Percentiles rank a stretch among this genome's conserved stretches.
These are phyloP conservation scores for Siphamia tubifer DNA, from an alignment of 2,113 vertebrate genomes.

Conservation along the genomic window DNA sequence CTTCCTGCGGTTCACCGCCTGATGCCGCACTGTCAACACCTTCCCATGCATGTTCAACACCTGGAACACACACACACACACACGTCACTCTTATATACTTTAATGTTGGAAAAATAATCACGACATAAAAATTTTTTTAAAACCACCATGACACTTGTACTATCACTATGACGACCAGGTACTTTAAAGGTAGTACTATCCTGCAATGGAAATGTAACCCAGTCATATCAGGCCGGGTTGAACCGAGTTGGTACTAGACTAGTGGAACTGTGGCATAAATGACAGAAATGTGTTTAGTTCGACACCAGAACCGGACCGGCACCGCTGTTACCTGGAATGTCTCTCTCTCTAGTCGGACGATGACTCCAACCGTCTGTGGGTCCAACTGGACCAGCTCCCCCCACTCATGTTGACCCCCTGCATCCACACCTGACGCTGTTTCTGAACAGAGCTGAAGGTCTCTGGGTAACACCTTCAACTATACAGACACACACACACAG, in stretches of 20 bases:
- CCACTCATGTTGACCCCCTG: conserved; percentile 95
- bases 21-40: conserved; percentile 90
- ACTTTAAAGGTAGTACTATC: too few species aligned
- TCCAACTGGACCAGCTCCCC: conserved; percentile 94
- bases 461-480: conserved; percentile 91
- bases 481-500: background rate
- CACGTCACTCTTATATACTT: too few species aligned
- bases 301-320: background rate
- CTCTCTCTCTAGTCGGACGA: conserved; percentile 92
- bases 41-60: conserved; percentile 96
- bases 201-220: too few species aligned
- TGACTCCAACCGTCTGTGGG: conserved; percentile 91
- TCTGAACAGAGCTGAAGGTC: conserved; percentile 96
- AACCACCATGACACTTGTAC: too few species aligned
- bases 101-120: too few species aligned
- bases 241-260: too few species aligned
- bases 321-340: conserved; percentile 88
- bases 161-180: too few species aligned
- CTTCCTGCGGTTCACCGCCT: conserved; percentile 91
- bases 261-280: too few species aligned
- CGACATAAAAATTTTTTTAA: too few species aligned
- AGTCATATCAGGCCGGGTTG: too few species aligned
- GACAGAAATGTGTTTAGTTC: too few species aligned
- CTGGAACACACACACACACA: conserved; percentile 68
- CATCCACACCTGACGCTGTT: conserved; percentile 92